phyloP scores from a whole-genome alignment of 2,888 invertebrate species.

The Lordiphosa andalusiaca region DNA sequence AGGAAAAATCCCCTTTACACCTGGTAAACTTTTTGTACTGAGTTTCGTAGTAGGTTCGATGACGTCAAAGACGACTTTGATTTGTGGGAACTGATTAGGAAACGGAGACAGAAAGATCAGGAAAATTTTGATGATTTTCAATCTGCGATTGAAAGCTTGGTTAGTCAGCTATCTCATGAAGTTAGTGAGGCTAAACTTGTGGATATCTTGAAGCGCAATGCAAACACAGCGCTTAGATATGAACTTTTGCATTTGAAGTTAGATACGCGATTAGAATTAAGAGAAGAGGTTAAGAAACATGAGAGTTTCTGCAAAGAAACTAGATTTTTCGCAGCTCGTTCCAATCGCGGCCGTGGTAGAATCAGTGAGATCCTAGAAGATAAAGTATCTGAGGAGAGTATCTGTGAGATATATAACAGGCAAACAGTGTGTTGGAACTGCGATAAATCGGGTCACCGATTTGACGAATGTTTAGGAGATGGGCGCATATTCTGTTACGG shows the following conservation, averaged over 20 bases:
- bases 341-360: neutral
- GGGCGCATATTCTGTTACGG: conserved; percentile 15
- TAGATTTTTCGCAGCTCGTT: neutral
- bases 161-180: neutral
- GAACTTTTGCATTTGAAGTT: neutral
- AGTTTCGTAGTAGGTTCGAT: neutral
- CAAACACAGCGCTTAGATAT: neutral
- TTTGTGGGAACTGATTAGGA: conserved; percentile 1
- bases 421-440: conserved; percentile 20
- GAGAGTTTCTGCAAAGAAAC: neutral
- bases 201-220: neutral
- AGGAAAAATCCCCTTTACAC: neutral
- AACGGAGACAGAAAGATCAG: conserved; percentile 1
- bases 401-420: neutral
- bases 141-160: neutral
- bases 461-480: conserved; percentile 9
- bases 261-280: neutral
- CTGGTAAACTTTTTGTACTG: neutral
- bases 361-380: neutral
- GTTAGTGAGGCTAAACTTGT: neutral
- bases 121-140: no score
- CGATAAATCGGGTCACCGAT: conserved; percentile 13
- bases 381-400: neutral
- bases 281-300: neutral
- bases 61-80: conserved; percentile 2